Evolutionary conservation across 2,888 invertebrate genomes (phyloP).

Genomic region (Anoncus sp.): DNA sequence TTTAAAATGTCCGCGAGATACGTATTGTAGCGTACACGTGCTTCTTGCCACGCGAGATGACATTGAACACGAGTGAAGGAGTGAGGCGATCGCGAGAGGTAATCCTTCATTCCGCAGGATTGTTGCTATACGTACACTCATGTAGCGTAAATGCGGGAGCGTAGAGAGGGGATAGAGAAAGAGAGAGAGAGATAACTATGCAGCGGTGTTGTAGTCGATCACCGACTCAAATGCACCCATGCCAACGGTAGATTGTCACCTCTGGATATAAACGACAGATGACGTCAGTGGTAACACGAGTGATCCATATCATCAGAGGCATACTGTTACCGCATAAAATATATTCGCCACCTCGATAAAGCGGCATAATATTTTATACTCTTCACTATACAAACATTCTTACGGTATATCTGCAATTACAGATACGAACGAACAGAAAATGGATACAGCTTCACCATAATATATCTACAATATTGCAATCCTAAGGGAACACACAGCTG

Average conservation of each 20-base stretch:
- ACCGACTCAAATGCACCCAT: constrained; percentile 70
- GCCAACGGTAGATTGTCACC: constrained; percentile 79
- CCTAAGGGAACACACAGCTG: too few species aligned
- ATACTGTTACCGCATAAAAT: constrained; percentile 42
- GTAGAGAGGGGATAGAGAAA: constrained; percentile 15
- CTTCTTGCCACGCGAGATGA: constrained; percentile 38
- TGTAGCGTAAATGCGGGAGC: constrained; percentile 26
- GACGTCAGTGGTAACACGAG: constrained; percentile 82
- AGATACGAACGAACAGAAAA: too few species aligned
- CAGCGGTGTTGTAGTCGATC: constrained; percentile 71
- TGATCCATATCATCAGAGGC: constrained; percentile 79
- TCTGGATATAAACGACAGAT: constrained; percentile 80
- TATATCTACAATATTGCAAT: too few species aligned
- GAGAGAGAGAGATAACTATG: constrained; percentile 26
- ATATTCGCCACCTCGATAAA: constrained; percentile 5
- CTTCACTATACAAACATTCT: too few species aligned
- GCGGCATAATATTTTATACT: constrained; percentile 3
- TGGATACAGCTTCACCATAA: too few species aligned
- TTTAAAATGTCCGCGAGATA: constrained; percentile 24
- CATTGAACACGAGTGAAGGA: constrained; percentile 54
- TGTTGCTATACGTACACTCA: constrained; percentile 24
- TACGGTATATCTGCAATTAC: too few species aligned
- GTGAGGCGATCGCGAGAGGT: constrained; percentile 51
- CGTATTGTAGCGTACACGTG: constrained; percentile 33
- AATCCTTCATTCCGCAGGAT: constrained; percentile 54